Percentiles rank a stretch among this genome's conserved stretches.
Conservation (phyloP, 2,888 invertebrate genomes). For the Abscondita cerata region DNA sequence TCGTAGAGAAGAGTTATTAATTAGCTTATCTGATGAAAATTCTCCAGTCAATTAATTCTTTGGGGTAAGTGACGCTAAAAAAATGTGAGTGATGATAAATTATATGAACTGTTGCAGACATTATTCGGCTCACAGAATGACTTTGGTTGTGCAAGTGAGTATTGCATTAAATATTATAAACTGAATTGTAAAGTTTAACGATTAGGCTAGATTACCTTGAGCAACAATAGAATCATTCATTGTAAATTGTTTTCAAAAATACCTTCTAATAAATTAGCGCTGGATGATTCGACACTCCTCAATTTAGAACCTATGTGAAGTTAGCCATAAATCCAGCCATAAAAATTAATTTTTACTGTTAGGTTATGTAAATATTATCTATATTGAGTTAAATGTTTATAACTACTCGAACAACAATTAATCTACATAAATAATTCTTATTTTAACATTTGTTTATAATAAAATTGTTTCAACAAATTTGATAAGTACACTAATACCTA, state of each 20-base stretch:
- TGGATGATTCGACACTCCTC: constrained; percentile 68
- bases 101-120: constrained; percentile 76
- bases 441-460: constrained; percentile 70
- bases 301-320: constrained; percentile 71
- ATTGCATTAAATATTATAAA: no score
- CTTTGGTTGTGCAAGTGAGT: constrained; percentile 78
- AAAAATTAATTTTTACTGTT: constrained; percentile 72
- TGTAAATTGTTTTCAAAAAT: constrained; percentile 68
- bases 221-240: constrained; percentile 71
- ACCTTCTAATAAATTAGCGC: constrained; percentile 69
- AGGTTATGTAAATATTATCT: constrained; percentile 58
- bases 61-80: constrained; percentile 81
- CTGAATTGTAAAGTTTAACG: constrained; percentile 28
- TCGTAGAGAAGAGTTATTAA: constrained; percentile 79
- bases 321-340: constrained; percentile 80
- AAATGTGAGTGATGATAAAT: constrained; percentile 68
- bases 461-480: no score
- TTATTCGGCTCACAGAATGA: constrained; percentile 90
- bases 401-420: constrained; percentile 42
- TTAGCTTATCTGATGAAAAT: constrained; percentile 68
- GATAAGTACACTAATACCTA: no score
- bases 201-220: constrained; percentile 66
- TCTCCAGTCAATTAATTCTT: constrained; percentile 83
- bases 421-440: constrained; percentile 69
- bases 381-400: neutral